Evolutionary conservation across 2,113 vertebrate species (phyloP).

Genomic region (Leptobrachium leishanense): DNA sequence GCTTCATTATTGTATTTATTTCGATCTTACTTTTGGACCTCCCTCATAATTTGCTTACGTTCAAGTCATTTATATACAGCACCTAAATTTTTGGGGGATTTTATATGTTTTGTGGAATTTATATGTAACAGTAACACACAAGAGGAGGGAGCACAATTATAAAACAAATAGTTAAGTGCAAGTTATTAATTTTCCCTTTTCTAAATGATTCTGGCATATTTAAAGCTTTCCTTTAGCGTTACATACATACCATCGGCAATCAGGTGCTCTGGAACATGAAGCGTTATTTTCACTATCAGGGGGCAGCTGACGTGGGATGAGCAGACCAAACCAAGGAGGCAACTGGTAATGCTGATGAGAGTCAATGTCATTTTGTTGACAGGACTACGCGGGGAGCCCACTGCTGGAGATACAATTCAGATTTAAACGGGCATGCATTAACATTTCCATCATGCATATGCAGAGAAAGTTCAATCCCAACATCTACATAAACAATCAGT

Average conservation of each 20-base stretch:
- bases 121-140: too few relatives aligned
- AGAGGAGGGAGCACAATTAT: too few relatives aligned
- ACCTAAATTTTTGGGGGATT: too few relatives aligned
- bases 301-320: constrained; percentile 89
- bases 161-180: too few relatives aligned
- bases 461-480: neutral
- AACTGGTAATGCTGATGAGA: constrained; percentile 92
- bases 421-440: neutral
- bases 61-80: too few relatives aligned
- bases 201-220: neutral
- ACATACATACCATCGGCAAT: constrained; percentile 84
- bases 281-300: constrained; percentile 88
- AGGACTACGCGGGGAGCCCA: constrained; percentile 92
- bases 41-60: too few relatives aligned
- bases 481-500: neutral
- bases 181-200: neutral
- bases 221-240: neutral
- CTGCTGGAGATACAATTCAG: constrained; percentile 46
- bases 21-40: too few relatives aligned
- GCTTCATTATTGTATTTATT: too few relatives aligned
- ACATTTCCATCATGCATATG: constrained; percentile 31
- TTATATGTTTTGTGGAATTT: too few relatives aligned
- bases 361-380: constrained; percentile 97
- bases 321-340: constrained; percentile 87
- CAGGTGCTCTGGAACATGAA: constrained; percentile 94